A percentile compares a stretch with the other conserved stretches of the same genome.
Conservation (phyloP, 2,113 vertebrate genomes). For the Lanius collurio region DNA sequence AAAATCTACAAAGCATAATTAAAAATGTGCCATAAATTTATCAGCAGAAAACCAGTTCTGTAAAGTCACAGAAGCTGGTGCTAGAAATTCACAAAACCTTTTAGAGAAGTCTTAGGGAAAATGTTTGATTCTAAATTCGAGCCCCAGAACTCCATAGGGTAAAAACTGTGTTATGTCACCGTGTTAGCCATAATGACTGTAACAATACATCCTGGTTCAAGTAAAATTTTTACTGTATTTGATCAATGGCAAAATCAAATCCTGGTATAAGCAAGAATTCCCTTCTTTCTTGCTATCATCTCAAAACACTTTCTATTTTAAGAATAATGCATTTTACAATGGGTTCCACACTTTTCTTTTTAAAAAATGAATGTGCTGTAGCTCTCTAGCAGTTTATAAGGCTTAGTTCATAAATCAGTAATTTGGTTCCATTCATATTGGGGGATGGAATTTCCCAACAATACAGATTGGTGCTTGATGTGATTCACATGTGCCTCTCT, state of each 20-base stretch:
- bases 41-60: neutral
- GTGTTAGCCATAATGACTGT: neutral
- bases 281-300: neutral
- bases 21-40: neutral
- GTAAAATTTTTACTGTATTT: neutral
- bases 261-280: neutral
- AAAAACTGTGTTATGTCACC: neutral
- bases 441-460: neutral
- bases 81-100: neutral
- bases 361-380: neutral
- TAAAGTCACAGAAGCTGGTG: neutral
- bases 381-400: neutral
- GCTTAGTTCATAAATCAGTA: neutral
- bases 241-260: neutral
- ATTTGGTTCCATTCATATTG: neutral
- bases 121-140: neutral
- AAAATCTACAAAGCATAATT: neutral
- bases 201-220: neutral
- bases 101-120: neutral
- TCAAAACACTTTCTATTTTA: neutral
- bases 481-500: neutral
- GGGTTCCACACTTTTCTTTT: neutral
- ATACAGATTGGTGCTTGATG: neutral
- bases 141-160: neutral
- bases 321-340: neutral